These are phyloP conservation scores for Myiotriccus ornatus DNA, from an alignment of 2,797 vertebrate species.

Conservation along the genomic window DNA sequence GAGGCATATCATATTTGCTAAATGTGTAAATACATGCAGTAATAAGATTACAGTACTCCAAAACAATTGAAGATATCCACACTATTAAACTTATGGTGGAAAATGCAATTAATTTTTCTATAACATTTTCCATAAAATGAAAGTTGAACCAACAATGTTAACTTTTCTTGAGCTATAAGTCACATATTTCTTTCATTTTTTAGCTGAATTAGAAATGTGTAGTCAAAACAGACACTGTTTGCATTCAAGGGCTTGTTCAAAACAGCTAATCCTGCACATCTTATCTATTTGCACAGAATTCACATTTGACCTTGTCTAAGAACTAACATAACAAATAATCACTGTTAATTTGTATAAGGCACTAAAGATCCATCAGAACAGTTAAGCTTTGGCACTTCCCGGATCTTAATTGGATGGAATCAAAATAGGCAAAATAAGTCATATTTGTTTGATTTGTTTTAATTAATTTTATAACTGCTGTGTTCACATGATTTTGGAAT, in stretches of 20 bases:
- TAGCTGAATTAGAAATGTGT: background rate
- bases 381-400: background rate
- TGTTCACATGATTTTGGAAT: background rate
- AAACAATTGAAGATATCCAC: background rate
- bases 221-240: background rate
- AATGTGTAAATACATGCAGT: background rate
- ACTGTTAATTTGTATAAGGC: background rate
- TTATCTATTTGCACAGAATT: background rate
- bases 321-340: background rate
- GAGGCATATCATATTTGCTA: background rate
- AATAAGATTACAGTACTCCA: background rate
- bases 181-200: background rate
- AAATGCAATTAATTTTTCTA: background rate
- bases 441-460: background rate
- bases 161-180: background rate
- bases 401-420: background rate
- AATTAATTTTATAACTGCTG: background rate
- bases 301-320: background rate
- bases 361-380: background rate
- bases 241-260: background rate
- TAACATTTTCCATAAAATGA: background rate
- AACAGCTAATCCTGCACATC: background rate
- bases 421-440: background rate
- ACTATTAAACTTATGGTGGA: background rate
- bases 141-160: background rate